A percentile compares a stretch with the other conserved stretches of the same genome.
Conservation (phyloP, 2,113 vertebrate genomes). For the Apistogramma diplotaenia region DNA sequence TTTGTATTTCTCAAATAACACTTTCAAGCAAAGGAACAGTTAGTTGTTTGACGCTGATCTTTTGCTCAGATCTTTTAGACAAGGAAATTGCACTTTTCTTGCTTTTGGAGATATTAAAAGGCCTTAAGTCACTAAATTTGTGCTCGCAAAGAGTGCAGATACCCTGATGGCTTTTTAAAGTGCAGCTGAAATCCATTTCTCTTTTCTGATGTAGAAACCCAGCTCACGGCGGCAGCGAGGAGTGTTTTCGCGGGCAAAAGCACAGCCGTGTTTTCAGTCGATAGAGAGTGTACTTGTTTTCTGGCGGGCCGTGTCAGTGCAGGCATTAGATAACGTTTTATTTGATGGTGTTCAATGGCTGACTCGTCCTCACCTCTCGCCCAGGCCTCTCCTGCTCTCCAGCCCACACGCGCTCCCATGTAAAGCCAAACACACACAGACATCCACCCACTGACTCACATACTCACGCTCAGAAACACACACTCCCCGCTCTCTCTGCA, state of each 20-base stretch:
- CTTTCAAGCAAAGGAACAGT: background rate
- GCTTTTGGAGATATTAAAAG: slow-evolving; percentile 17
- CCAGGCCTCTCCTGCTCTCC: slow-evolving; percentile 70
- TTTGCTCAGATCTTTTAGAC: background rate
- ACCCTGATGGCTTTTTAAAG: slow-evolving; percentile 29
- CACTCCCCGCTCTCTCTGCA: slow-evolving; percentile 34
- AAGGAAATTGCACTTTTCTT: background rate
- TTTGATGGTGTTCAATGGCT: slow-evolving; percentile 75
- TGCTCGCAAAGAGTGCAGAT: slow-evolving; percentile 5
- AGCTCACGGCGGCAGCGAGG: slow-evolving; percentile 19
- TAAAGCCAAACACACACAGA: slow-evolving; percentile 35
- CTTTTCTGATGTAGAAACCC: slow-evolving; percentile 26
- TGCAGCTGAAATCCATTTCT: slow-evolving; percentile 33
- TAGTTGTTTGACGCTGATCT: background rate
- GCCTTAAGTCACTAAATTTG: slow-evolving; percentile 1
- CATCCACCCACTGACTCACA: slow-evolving; percentile 34
- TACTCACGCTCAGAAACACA: slow-evolving; percentile 19
- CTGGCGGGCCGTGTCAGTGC: slow-evolving; percentile 50
- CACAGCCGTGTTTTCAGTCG: slow-evolving; percentile 44
- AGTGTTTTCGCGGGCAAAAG: slow-evolving; percentile 43
- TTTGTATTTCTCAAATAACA: background rate
- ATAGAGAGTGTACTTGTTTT: slow-evolving; percentile 55
- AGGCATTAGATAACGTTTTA: slow-evolving; percentile 74
- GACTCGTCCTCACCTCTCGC: slow-evolving; percentile 76
- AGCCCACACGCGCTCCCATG: slow-evolving; percentile 70